Conservation (phyloP, 1,140 invertebrate genomes). For the Eulimnadia texana region DNA sequence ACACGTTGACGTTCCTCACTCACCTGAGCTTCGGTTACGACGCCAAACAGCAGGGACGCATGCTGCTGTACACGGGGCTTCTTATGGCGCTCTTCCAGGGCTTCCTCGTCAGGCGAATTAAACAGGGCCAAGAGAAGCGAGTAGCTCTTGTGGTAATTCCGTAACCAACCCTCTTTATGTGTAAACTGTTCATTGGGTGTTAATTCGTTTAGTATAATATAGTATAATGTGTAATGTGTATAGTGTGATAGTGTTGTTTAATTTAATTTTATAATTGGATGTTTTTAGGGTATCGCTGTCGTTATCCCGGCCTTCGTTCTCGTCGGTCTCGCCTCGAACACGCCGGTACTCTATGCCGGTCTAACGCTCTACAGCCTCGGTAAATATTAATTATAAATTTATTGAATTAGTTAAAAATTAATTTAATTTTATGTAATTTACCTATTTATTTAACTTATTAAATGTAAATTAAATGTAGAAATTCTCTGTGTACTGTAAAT, state of each 20-base stretch:
- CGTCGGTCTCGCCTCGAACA: slow-evolving; percentile 53
- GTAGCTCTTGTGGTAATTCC: slow-evolving; percentile 46
- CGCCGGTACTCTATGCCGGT: slow-evolving; percentile 53
- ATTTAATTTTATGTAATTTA: too few relatives aligned
- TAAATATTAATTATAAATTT: too few relatives aligned
- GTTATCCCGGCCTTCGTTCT: slow-evolving; percentile 78
- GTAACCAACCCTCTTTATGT: not conserved
- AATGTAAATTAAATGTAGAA: too few relatives aligned
- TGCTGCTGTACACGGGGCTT: slow-evolving; percentile 88
- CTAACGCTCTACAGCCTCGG: slow-evolving; percentile 78
- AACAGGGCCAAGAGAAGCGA: slow-evolving; percentile 54
- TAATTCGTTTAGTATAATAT: too few relatives aligned
- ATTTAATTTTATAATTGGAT: slow-evolving; percentile 9
- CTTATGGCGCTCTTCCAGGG: slow-evolving; percentile 91
- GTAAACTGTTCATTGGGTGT: too few relatives aligned
- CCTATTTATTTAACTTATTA: too few relatives aligned
- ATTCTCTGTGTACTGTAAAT: too few relatives aligned
- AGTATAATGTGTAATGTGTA: too few relatives aligned
- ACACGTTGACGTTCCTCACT: slow-evolving; percentile 92
- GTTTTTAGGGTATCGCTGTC: slow-evolving; percentile 56
- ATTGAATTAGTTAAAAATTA: too few relatives aligned
- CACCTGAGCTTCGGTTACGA: slow-evolving; percentile 82
- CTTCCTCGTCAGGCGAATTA: slow-evolving; percentile 62
- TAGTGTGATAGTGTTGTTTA: not conserved
- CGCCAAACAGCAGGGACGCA: slow-evolving; percentile 92